Evolutionary conservation across 2,888 invertebrate genomes (phyloP).

Genomic region (Ellobium chinense): DNA sequence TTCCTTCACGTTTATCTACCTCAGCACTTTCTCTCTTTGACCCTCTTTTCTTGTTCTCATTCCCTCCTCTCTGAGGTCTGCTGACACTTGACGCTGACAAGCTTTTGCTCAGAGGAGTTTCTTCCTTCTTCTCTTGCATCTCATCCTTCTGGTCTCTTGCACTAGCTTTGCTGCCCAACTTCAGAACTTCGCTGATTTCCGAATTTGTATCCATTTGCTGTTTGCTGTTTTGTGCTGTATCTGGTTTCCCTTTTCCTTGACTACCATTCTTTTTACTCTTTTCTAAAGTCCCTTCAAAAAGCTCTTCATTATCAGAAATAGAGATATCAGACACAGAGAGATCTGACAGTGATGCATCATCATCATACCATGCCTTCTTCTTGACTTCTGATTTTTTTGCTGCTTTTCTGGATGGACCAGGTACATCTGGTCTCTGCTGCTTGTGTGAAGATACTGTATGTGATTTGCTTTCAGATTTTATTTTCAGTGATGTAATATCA

Average conservation of each 20-base stretch:
- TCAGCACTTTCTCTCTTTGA: too few relatives aligned
- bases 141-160: too few relatives aligned
- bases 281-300: too few relatives aligned
- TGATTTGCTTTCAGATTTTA: background rate
- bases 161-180: background rate
- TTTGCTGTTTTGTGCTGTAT: background rate
- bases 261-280: background rate
- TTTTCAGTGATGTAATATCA: background rate
- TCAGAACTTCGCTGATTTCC: background rate
- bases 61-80: too few relatives aligned
- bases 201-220: background rate
- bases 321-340: conserved; percentile 10
- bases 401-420: background rate
- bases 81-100: too few relatives aligned
- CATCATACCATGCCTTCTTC: background rate
- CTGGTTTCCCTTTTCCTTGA: too few relatives aligned
- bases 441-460: background rate
- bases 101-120: too few relatives aligned
- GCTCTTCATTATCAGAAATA: conserved; percentile 27
- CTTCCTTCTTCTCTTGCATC: too few relatives aligned
- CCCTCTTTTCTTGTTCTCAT: too few relatives aligned
- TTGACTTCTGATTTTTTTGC: background rate
- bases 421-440: background rate
- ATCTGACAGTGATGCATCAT: conserved; percentile 9
- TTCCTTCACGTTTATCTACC: too few relatives aligned